phyloP scores from a whole-genome alignment of 1,140 invertebrate genomes.

The Frieseomelitta varia region DNA sequence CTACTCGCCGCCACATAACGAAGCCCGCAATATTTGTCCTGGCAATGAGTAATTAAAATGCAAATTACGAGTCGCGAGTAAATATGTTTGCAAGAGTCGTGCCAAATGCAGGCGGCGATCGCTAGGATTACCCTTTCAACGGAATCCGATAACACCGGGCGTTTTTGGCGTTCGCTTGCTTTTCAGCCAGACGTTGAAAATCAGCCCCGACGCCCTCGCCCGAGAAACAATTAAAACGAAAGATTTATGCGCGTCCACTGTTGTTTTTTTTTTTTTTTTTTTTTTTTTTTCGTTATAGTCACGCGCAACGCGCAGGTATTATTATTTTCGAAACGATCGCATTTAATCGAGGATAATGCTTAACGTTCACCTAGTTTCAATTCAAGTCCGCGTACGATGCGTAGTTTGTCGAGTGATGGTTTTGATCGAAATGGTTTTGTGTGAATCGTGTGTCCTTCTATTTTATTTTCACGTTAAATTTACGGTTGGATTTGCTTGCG shows the following conservation, averaged over 20 bases:
- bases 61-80: slow-evolving; percentile 68
- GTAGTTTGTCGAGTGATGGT: background rate
- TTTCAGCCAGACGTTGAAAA: slow-evolving; percentile 1
- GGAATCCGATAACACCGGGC: slow-evolving; percentile 36
- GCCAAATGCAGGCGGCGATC: slow-evolving; percentile 62
- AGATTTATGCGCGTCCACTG: background rate
- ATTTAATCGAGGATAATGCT: background rate
- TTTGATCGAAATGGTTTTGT: background rate
- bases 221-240: background rate
- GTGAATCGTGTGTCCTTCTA: background rate
- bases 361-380: background rate
- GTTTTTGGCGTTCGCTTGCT: slow-evolving; percentile 28
- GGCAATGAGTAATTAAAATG: slow-evolving; percentile 75
- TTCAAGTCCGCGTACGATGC: background rate
- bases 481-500: background rate
- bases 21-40: slow-evolving; percentile 68
- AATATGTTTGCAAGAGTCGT: slow-evolving; percentile 67
- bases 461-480: too few relatives aligned
- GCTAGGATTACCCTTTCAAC: slow-evolving; percentile 59
- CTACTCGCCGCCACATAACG: slow-evolving; percentile 55
- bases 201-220: background rate
- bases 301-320: background rate
- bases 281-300: background rate
- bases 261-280: background rate
- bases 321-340: background rate